phyloP scores from a whole-genome alignment of 2,113 vertebrate species.

The Micronisus gabar region DNA sequence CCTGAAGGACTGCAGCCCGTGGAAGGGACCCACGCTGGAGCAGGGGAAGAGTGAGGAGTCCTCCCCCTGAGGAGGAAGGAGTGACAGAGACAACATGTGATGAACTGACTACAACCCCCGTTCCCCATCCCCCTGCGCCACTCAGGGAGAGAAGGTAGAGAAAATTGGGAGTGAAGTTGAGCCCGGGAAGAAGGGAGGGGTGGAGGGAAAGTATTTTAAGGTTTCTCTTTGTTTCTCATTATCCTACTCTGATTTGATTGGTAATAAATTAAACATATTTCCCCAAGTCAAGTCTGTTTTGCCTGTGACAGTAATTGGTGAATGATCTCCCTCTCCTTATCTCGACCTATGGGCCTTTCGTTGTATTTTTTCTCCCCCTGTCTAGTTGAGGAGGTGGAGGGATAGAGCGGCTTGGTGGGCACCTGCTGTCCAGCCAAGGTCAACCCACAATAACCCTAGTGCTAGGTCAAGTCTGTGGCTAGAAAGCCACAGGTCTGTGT shows the following conservation, averaged over 20 bases:
- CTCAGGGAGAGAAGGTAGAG: too few relatives aligned
- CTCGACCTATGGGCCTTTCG: not conserved
- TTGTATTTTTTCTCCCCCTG: not conserved
- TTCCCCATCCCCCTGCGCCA: fast-evolving
- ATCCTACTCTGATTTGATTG: not conserved
- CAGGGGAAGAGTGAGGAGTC: not conserved
- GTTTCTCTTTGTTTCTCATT: not conserved
- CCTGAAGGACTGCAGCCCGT: not conserved
- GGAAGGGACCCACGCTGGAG: fast-evolving
- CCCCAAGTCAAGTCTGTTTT: not conserved
- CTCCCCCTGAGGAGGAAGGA: not conserved
- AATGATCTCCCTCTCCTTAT: not conserved
- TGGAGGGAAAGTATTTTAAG: not conserved
- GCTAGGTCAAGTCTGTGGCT: not conserved
- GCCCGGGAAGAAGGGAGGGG: not conserved
- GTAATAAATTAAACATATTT: not conserved
- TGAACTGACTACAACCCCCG: not conserved
- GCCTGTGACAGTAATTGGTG: fast-evolving
- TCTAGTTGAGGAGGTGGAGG: not conserved
- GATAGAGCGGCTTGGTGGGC: not conserved
- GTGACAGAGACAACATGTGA: fast-evolving
- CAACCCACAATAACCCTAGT: not conserved
- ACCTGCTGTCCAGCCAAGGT: not conserved
- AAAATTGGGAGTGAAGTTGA: not conserved
- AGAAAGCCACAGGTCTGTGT: not conserved